These are phyloP conservation scores for Peromyscus nudipes DNA, from an alignment of 2,797 vertebrate genomes.

Conservation along the genomic window DNA sequence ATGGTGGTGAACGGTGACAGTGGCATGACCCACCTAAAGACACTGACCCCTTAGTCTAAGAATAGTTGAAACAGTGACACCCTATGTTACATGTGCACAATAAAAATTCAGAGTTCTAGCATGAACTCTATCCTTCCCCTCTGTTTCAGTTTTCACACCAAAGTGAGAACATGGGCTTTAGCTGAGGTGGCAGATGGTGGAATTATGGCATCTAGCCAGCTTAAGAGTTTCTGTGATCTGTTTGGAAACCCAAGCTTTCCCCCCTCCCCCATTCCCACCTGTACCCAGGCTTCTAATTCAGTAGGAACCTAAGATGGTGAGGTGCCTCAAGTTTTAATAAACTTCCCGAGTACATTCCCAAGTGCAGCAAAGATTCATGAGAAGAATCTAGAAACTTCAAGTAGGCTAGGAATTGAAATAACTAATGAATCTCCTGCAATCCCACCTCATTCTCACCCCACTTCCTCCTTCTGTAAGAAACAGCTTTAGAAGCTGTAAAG, in stretches of 20 bases:
- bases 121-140: not conserved
- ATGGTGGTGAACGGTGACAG: too few species aligned
- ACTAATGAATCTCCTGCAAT: not conserved
- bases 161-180: not conserved
- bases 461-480: constrained; percentile 42
- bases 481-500: constrained; percentile 29
- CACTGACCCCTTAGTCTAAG: not conserved
- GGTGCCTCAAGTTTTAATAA: not conserved
- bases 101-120: not conserved
- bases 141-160: not conserved
- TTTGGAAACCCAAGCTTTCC: not conserved
- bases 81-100: not conserved
- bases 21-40: not conserved
- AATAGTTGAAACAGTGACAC: not conserved
- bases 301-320: not conserved
- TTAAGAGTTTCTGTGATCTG: not conserved
- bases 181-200: too few species aligned
- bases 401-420: not conserved
- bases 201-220: not conserved
- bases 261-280: rapidly evolving
- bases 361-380: not conserved
- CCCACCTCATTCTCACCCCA: not conserved
- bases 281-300: not conserved
- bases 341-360: not conserved
- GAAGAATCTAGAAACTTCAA: not conserved